Conservation (phyloP, 2,113 vertebrate genomes). For the Phyllostomus discolor region DNA sequence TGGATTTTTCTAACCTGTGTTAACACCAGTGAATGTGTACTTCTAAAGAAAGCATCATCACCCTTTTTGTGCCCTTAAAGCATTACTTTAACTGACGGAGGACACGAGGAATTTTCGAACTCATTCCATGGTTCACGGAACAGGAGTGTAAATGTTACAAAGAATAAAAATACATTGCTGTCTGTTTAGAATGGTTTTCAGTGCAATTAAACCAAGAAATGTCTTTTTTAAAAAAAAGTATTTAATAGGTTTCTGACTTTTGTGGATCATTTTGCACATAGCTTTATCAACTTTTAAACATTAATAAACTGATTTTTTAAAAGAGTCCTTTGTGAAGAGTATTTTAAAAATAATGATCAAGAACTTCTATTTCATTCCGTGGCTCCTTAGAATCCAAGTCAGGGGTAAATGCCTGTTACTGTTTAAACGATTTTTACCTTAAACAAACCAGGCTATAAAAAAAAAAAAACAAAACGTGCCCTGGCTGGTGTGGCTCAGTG, state of each 20-base stretch:
- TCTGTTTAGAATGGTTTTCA: conserved; percentile 82
- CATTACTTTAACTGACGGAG: conserved; percentile 79
- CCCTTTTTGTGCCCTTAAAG: conserved; percentile 70
- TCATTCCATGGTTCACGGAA: conserved; percentile 68
- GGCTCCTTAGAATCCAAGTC: not conserved
- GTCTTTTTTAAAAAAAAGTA: conserved; percentile 78
- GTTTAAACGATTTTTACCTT: conserved; percentile 37
- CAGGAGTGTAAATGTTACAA: conserved; percentile 74
- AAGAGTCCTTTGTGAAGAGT: conserved; percentile 62
- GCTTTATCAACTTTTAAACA: conserved; percentile 86
- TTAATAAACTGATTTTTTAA: conserved; percentile 88
- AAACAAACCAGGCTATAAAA: conserved; percentile 9
- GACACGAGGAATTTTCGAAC: conserved; percentile 65
- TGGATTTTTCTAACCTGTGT: conserved; percentile 80
- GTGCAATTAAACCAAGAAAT: conserved; percentile 83
- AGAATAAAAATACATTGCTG: conserved; percentile 72
- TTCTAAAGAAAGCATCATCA: conserved; percentile 67
- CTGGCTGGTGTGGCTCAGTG: too few species aligned
- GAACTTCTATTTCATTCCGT: not conserved
- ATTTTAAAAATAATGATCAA: conserved; percentile 8
- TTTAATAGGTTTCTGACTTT: conserved; percentile 86
- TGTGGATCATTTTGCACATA: conserved; percentile 87
- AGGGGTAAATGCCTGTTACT: not conserved
- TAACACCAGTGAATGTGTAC: conserved; percentile 80
- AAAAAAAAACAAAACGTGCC: conserved; percentile 36